Evolutionary conservation across 1,140 invertebrate species (phyloP), one percentile per base, ranked within the genome.

Genomic region (Nasonia vitripennis): DNA sequence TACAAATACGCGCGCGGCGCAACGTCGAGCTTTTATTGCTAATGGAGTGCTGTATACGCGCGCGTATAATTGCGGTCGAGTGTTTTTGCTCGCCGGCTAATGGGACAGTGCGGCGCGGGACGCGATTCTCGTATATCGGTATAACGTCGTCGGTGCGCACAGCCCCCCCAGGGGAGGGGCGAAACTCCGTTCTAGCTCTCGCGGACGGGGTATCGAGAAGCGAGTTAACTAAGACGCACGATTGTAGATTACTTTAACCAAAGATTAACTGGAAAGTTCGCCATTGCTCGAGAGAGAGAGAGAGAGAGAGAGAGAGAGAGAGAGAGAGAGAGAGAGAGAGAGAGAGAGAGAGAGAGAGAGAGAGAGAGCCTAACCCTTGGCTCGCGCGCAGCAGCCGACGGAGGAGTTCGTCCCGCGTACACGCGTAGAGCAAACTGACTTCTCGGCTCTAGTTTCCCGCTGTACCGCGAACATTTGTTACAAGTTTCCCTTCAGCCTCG

Each of bases 231-330:
- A 84, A 84, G 77, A 84, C 77, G 75, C 83, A 78, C 70, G 83
- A 78, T 84, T 68, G 83, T 79, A 84, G 83, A 84, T 84, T 84
- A 84, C 83, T 71, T 84, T 78, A 73, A 71, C 83, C 77, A 79
- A 78, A 84, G 67, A 78, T 79, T 84, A 84, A 84, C 83, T 84
- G 41, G 67, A 37, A 84, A 84, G 83, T 84, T 84, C 55, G 55
- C 17, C 55, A 62, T n/a, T 62, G 55, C 55, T 62, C n/a, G 17
- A 17, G 2, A 67, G 75, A 34, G 70, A 55, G 70, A 55, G 80
- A 11, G 41, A 12, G 83, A 45, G 31, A n/a, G n/a, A n/a, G n/a
- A n/a, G n/a, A n/a, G n/a, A n/a, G n/a, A n/a, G n/a, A n/a, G 10
- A 27, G 27, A 27, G 27, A 27, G 27, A 0, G 23, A 27, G 23